Evolutionary conservation across 2,888 invertebrate genomes (phyloP).

Genomic region (Zeuzera pyrina): DNA sequence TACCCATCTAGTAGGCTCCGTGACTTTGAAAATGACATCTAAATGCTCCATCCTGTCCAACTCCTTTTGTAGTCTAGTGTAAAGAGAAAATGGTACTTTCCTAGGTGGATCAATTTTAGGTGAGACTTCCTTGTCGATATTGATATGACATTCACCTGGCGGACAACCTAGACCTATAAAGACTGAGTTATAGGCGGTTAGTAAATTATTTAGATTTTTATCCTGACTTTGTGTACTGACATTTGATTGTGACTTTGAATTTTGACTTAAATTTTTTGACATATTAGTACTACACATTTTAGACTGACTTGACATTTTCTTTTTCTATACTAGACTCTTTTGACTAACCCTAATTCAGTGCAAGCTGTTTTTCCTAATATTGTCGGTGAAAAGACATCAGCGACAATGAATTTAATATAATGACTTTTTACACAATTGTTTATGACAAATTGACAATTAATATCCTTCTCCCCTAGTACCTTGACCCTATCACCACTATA

Average conservation of each 20-base stretch:
- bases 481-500: no score
- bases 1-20: constrained; percentile 15
- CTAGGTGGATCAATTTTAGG: constrained; percentile 15
- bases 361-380: constrained; percentile 13
- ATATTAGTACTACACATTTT: constrained; percentile 10
- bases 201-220: no score
- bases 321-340: no score
- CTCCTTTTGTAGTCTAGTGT: constrained; percentile 11
- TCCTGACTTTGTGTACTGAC: no score
- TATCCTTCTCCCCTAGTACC: no score
- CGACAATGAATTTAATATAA: constrained; percentile 8
- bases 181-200: constrained; percentile 11
- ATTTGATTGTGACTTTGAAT: constrained; percentile 5
- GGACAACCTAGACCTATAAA: no score
- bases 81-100: constrained; percentile 15
- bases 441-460: no score
- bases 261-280: constrained; percentile 5
- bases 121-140: constrained; percentile 9
- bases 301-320: no score
- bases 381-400: constrained; percentile 14
- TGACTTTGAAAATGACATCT: constrained; percentile 14
- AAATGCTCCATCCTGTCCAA: constrained; percentile 14
- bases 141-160: constrained; percentile 5
- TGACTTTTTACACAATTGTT: no score
- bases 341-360: constrained; percentile 12